These are phyloP conservation scores for Phrynocephalus forsythii DNA, from an alignment of 2,797 vertebrate species.

Conservation along the genomic window DNA sequence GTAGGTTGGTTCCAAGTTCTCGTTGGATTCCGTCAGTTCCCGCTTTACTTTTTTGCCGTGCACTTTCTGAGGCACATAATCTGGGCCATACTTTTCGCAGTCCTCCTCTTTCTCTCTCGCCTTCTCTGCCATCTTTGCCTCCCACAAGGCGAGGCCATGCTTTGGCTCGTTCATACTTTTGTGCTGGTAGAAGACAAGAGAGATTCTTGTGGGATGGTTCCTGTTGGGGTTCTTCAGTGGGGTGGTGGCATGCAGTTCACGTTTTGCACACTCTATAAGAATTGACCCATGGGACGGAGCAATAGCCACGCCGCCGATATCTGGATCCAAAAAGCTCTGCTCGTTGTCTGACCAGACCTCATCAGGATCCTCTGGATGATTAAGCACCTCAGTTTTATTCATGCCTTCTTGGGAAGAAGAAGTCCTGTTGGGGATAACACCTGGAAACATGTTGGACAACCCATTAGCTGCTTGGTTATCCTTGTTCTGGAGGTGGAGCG, in stretches of 20 bases:
- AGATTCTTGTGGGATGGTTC: constrained; percentile 93
- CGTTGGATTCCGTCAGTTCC: constrained; percentile 86
- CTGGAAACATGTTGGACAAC: constrained; percentile 78
- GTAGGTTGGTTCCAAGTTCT: constrained; percentile 86
- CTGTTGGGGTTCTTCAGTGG: constrained; percentile 94
- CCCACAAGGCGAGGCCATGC: constrained; percentile 95
- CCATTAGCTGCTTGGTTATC: constrained; percentile 80
- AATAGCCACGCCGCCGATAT: constrained; percentile 96
- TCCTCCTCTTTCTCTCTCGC: constrained; percentile 96
- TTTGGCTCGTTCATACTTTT: constrained; percentile 98
- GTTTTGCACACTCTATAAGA: constrained; percentile 98
- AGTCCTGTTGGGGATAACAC: constrained; percentile 79
- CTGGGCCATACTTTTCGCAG: constrained; percentile 89
- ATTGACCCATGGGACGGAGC: constrained; percentile 96
- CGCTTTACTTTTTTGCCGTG: constrained; percentile 88
- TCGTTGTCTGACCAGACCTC: constrained; percentile 99
- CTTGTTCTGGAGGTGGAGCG: constrained; percentile 87
- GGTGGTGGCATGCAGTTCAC: constrained; percentile 96
- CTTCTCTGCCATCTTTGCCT: constrained; percentile 98
- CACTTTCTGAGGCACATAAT: constrained; percentile 89
- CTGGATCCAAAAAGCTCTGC: constrained; percentile 96
- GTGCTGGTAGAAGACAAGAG: constrained; percentile 99
- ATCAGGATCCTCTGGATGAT: constrained; percentile 82
- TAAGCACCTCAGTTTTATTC: constrained; percentile 74
- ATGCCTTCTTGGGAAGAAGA: constrained; percentile 76